Evolutionary conservation across 35 echinoderm and acorn worm genomes (phyloP), one percentile per base, ranked within the genome.

Genomic region (Chiridota heheva): DNA sequence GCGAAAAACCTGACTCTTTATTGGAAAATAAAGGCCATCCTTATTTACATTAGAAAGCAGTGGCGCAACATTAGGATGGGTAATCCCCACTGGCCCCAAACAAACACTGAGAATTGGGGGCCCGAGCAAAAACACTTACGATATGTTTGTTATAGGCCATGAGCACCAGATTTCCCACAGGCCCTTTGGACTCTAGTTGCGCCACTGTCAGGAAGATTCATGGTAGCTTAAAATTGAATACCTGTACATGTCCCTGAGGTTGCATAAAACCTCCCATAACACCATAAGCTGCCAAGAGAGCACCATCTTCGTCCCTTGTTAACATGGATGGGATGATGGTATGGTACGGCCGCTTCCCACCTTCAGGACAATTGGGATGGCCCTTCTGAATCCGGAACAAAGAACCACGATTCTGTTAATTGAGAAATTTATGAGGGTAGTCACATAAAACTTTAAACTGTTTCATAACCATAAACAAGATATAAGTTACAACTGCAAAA

Each of bases 241-340:
- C 92, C 79, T 96, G 92, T 12, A 96, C 84, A 31, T 96, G 92
- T 37, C 92, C 92, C 55, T 96, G 92, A 36, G 88, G 87, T 71
- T 96, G 92, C 92, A 96, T 96, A 42, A 96, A 96, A 3, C 58
- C 78, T 7, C 87, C 92, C 88, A 90, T 96, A 27, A 96, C 88
- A 28, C 92, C 92, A 79, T 59, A 96, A 20, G 66, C 43, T 6
- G 88, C 82, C 49, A 96, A 33, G 7, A 96, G 42, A 13, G 51
- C 67, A 37, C 80, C 86, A 36, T 87, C 84, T 16, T 66, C 48
- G 6, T 56, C 43, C 18, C 37, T 41, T 1, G 92, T 96, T 25
- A 90, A 33, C 87, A 96, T 90, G 40, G 87, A 64, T 39, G 92
- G 92, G 3, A 96, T 96, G 53, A 91, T 96, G 34, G 92, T 96